Evolutionary conservation across 2,797 vertebrate species (phyloP), one percentile per base, ranked within the genome.

Genomic region (Crocidura indochinensis): DNA sequence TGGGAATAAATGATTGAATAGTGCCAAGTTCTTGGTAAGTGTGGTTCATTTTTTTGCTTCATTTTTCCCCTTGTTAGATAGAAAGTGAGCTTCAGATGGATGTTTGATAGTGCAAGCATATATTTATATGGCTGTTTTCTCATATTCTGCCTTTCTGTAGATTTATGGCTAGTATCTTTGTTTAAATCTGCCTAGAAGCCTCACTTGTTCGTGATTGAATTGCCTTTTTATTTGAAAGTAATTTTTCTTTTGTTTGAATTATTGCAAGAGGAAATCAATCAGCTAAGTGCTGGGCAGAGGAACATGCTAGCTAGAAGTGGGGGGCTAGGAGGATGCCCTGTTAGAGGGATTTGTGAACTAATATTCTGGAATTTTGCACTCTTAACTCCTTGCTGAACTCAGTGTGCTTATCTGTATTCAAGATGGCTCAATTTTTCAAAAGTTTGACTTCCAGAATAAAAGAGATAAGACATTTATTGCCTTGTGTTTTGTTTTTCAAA

Each of bases 121-220:
- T 62, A 76, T 88, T 79, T 44, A 38, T 53, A 69, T 20, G 44
- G 46, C 31, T 77, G 1, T 82, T 85, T 82, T 69, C 90, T 79
- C 71, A 75, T 73, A 60, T n/a, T 14, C 53, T 44, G 38, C 60
- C 46, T 90, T 87, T 90, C 75, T 27, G 10, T 53, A 17, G 49
- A 84, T 87, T 76, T 87, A 47, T 64, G 24, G 19, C 44, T 53
- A 22, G 8, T 14, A 15, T 90, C 80, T 93, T 75, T 60, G 44
- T 73, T 94, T 92, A 87, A 93, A 80, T 75, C 46, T 67, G 78
- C 10, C 68, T 51, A 47, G 65, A 84, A 90, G 47, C 22, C 14
- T 60, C 60, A 47, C 75, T 64, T 84, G 27, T 81, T 31, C 27
- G 73, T 84, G 56, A 77, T 0, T 62, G 47, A 75, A 78, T 14